phyloP scores from a whole-genome alignment of 2,888 invertebrate species.

The Petrolisthes manimaculis region DNA sequence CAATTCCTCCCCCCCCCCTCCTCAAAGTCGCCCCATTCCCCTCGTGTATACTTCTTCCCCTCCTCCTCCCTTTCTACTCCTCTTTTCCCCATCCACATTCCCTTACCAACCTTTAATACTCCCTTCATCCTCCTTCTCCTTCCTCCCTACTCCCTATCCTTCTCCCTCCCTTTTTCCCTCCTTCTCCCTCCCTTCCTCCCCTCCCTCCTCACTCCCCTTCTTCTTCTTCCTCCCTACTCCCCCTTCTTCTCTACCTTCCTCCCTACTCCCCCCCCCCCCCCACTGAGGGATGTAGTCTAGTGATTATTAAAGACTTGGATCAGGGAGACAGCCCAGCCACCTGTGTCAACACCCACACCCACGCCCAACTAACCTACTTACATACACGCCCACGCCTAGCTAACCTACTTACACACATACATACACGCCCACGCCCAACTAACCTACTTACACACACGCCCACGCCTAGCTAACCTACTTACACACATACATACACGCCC shows the following conservation, averaged over 20 bases:
- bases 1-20: neutral
- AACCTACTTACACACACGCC: neutral
- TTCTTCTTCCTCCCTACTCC: neutral
- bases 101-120: too few relatives aligned
- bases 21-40: neutral
- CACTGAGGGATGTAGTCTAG: neutral
- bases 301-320: neutral
- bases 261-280: neutral
- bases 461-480: too few relatives aligned
- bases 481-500: too few relatives aligned
- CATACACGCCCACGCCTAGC: too few relatives aligned
- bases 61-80: neutral
- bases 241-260: neutral
- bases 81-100: too few relatives aligned
- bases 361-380: neutral
- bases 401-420: too few relatives aligned
- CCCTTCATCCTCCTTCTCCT: neutral
- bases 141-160: neutral
- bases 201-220: neutral
- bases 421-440: neutral
- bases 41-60: neutral
- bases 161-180: neutral
- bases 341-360: neutral
- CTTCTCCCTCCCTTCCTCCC: neutral
- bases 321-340: slow-evolving; percentile 6